Conservation (phyloP, 2,797 vertebrate species). For the Clarias pachynema region DNA sequence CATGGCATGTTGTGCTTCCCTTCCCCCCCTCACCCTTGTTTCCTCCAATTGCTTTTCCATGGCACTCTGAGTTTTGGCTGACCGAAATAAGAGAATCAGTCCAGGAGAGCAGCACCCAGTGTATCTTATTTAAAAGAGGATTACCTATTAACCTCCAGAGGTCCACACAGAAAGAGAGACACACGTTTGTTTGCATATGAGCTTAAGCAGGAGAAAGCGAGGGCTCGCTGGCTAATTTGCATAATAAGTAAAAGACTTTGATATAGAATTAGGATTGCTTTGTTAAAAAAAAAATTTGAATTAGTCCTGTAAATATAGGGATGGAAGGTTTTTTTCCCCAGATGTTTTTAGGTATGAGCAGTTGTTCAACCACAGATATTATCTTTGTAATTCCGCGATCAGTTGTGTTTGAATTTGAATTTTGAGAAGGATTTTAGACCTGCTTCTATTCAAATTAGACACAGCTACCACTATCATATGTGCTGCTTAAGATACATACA, state of each 20-base stretch:
- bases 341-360: constrained; percentile 58
- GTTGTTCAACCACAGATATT: constrained; percentile 41
- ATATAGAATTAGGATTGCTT: background rate
- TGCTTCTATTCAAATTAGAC: constrained; percentile 49
- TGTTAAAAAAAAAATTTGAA: background rate
- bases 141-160: constrained; percentile 72
- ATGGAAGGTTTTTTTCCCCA: constrained; percentile 42
- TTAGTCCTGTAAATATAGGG: constrained; percentile 10
- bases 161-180: constrained; percentile 47
- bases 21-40: constrained; percentile 54
- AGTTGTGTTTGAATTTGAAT: constrained; percentile 61
- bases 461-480: constrained; percentile 8
- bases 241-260: constrained; percentile 21
- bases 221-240: background rate
- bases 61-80: constrained; percentile 70
- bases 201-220: constrained; percentile 44
- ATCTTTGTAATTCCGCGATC: constrained; percentile 56
- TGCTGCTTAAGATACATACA: background rate
- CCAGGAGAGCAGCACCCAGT: constrained; percentile 63
- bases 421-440: constrained; percentile 57
- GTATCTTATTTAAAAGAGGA: constrained; percentile 74
- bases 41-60: constrained; percentile 61
- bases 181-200: constrained; percentile 47
- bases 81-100: constrained; percentile 69
- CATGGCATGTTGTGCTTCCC: constrained; percentile 37